Percentiles rank a stretch among this genome's conserved stretches.
Conservation (phyloP, 1,140 invertebrate genomes). For the Drosophila tani region DNA sequence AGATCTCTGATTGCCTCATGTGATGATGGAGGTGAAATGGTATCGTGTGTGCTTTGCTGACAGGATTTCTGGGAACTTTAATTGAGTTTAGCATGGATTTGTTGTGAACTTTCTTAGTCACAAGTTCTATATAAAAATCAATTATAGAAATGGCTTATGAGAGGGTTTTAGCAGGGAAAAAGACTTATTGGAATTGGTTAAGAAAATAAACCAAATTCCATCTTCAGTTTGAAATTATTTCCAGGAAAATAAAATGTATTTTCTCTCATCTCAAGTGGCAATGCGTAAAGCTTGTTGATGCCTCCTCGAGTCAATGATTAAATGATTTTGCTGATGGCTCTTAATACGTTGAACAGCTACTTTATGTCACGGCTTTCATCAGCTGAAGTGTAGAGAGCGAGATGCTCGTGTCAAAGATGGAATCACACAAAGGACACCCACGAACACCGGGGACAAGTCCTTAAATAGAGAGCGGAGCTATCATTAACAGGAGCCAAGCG, state of each 20-base stretch:
- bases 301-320: conserved; percentile 33
- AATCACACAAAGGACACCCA: conserved; percentile 28
- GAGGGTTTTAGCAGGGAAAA: too few species aligned
- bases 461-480: conserved; percentile 21
- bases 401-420: conserved; percentile 43
- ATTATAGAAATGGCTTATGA: not conserved
- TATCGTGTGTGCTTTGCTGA: not conserved
- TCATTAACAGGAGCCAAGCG: conserved; percentile 48
- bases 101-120: not conserved
- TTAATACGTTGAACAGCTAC: conserved; percentile 46
- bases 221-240: not conserved
- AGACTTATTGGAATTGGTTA: too few species aligned
- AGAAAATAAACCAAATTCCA: not conserved
- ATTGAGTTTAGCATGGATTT: not conserved
- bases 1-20: conserved; percentile 30
- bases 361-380: conserved; percentile 32
- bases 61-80: conserved; percentile 11
- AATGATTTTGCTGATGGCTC: conserved; percentile 49
- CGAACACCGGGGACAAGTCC: conserved; percentile 1
- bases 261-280: conserved; percentile 1
- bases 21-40: conserved; percentile 28
- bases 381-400: conserved; percentile 20
- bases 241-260: conserved; percentile 9
- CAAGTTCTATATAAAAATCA: not conserved
- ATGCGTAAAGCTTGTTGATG: conserved; percentile 2